Conservation (phyloP, 1,140 invertebrate genomes). For the Formica exsecta region DNA sequence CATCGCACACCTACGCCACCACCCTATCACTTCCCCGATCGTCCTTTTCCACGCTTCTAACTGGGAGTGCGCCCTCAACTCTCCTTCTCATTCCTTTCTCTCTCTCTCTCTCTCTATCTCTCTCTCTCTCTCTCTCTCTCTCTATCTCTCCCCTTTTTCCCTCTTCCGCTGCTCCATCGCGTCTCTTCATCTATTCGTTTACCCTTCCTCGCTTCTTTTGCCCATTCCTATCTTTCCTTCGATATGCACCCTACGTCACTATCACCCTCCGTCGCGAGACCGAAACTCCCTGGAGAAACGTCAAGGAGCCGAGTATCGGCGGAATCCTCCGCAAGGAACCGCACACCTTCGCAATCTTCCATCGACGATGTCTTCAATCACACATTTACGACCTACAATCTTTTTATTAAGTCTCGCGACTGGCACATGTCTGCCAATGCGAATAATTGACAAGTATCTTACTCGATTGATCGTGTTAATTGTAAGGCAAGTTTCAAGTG, state of each 20-base stretch:
- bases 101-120: no score
- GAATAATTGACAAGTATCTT: constrained; percentile 17
- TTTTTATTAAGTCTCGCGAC: constrained; percentile 46
- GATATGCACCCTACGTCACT: constrained; percentile 76
- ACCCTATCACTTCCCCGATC: constrained; percentile 70
- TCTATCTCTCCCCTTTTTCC: background rate
- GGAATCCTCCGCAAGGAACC: constrained; percentile 73
- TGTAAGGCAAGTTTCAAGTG: constrained; percentile 27
- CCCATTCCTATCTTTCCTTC: constrained; percentile 73
- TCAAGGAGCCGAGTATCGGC: constrained; percentile 75
- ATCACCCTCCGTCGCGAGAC: constrained; percentile 70
- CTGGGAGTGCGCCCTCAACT: constrained; percentile 28
- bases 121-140: no score
- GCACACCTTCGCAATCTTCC: constrained; percentile 44
- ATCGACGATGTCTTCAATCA: constrained; percentile 51
- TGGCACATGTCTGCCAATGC: constrained; percentile 5
- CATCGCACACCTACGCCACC: constrained; percentile 60
- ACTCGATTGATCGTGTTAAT: constrained; percentile 26
- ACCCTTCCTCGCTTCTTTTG: constrained; percentile 51
- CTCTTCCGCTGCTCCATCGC: constrained; percentile 40
- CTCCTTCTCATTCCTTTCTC: constrained; percentile 15
- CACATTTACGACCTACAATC: constrained; percentile 38
- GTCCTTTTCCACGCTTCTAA: constrained; percentile 68
- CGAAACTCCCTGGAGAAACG: constrained; percentile 76
- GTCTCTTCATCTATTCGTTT: constrained; percentile 59